A percentile compares a stretch with the other conserved stretches of the same genome.
Conservation (phyloP, 2,797 vertebrate species). For the Alauda arvensis region DNA sequence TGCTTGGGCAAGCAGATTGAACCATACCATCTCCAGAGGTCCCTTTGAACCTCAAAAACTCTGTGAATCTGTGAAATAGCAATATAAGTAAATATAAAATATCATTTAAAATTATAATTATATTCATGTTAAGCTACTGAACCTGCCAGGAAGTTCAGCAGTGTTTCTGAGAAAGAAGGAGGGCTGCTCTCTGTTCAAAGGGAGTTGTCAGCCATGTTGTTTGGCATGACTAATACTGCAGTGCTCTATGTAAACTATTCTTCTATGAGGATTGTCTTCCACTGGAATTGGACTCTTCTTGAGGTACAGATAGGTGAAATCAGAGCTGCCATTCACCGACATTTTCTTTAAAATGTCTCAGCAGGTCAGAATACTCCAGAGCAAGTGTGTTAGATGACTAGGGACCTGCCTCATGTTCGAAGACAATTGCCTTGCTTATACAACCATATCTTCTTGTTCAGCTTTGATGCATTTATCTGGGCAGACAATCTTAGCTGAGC, state of each 20-base stretch:
- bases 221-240: not conserved
- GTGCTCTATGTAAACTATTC: not conserved
- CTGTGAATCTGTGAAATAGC: not conserved
- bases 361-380: not conserved
- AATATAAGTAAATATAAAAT: not conserved
- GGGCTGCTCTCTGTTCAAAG: not conserved
- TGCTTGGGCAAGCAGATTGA: not conserved
- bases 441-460: not conserved
- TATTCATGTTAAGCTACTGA: not conserved
- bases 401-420: not conserved
- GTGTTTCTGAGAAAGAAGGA: not conserved
- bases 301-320: not conserved
- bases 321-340: not conserved
- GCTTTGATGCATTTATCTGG: not conserved
- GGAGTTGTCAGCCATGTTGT: not conserved
- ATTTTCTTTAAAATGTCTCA: constrained; percentile 11
- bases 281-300: not conserved
- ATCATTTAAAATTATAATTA: not conserved
- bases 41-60: not conserved
- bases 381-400: not conserved
- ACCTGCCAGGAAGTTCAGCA: not conserved
- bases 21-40: not conserved
- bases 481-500: not conserved
- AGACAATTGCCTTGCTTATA: not conserved
- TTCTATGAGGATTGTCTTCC: not conserved